phyloP scores from a whole-genome alignment of 2,113 vertebrate genomes.

The Grammomys surdaster region DNA sequence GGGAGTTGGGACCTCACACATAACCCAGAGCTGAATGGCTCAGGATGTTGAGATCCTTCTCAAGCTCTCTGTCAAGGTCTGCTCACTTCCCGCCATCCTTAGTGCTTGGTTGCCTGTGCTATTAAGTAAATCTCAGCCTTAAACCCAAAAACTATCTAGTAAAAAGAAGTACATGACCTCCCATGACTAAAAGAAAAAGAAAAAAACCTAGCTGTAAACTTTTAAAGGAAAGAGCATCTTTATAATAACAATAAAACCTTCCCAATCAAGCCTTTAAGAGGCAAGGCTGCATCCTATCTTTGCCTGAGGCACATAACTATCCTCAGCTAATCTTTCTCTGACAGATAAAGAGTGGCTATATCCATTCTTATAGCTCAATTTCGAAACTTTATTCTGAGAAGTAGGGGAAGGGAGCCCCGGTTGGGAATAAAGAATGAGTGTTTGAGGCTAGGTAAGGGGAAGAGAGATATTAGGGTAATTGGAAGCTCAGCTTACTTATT shows the following conservation, averaged over 20 bases:
- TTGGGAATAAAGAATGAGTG: conserved; percentile 70
- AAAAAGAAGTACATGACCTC: conserved; percentile 58
- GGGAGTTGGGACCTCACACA: neutral
- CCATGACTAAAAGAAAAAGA: conserved; percentile 57
- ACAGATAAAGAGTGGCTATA: conserved; percentile 83
- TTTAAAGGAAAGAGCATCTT: conserved; percentile 78
- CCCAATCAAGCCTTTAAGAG: conserved; percentile 84
- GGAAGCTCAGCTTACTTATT: conserved; percentile 19
- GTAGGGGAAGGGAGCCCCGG: conserved; percentile 55
- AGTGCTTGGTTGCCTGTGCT: neutral
- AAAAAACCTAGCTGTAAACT: conserved; percentile 77
- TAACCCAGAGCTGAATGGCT: neutral
- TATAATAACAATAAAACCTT: conserved; percentile 81
- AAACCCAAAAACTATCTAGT: conserved; percentile 40
- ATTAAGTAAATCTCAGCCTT: conserved; percentile 39
- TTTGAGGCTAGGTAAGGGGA: conserved; percentile 34
- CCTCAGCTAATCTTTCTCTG: conserved; percentile 87
- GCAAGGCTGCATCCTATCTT: conserved; percentile 78
- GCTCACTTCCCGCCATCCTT: neutral
- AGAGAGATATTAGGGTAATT: neutral
- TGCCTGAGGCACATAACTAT: conserved; percentile 83
- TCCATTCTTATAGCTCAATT: conserved; percentile 84
- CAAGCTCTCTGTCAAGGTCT: neutral
- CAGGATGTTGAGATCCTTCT: neutral
- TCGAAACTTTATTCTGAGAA: conserved; percentile 82